Evolutionary conservation across 1,140 invertebrate species (phyloP).

Genomic region (Magallana gigas): DNA sequence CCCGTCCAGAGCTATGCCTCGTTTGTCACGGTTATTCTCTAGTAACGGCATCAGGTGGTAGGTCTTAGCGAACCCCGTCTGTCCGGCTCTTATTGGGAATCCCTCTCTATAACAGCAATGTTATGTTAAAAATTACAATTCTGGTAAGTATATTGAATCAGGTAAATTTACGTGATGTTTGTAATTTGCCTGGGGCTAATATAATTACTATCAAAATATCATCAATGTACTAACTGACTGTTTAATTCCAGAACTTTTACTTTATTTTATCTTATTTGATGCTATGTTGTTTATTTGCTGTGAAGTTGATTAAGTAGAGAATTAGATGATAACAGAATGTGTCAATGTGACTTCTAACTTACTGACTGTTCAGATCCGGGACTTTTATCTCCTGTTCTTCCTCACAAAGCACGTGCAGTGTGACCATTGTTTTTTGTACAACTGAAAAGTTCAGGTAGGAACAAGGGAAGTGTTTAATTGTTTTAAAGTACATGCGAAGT

Average conservation of each 20-base stretch:
- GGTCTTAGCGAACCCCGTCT: slow-evolving; percentile 96
- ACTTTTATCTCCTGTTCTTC: background rate
- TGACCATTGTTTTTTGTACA: slow-evolving; percentile 11
- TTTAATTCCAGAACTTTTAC: too few species aligned
- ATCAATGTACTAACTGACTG: too few species aligned
- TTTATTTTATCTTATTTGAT: too few species aligned
- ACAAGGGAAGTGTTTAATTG: too few species aligned
- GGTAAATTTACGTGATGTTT: too few species aligned
- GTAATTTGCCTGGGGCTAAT: too few species aligned
- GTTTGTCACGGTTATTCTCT: slow-evolving; percentile 99
- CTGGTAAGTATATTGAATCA: too few species aligned
- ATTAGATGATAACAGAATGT: too few species aligned
- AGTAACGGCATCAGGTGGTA: slow-evolving; percentile 96
- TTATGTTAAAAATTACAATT: background rate
- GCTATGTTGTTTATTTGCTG: too few species aligned
- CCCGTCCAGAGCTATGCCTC: slow-evolving; percentile 97
- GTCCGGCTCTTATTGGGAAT: slow-evolving; percentile 93
- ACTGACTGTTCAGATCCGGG: background rate
- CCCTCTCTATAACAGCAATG: slow-evolving; percentile 87
- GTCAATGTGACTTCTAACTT: background rate
- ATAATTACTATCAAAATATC: too few species aligned
- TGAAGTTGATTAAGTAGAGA: too few species aligned
- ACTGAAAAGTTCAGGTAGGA: background rate
- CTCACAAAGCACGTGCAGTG: background rate
- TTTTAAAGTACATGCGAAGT: too few species aligned